Conservation (phyloP, 2,797 vertebrate species). For the Orestias chungarensis region DNA sequence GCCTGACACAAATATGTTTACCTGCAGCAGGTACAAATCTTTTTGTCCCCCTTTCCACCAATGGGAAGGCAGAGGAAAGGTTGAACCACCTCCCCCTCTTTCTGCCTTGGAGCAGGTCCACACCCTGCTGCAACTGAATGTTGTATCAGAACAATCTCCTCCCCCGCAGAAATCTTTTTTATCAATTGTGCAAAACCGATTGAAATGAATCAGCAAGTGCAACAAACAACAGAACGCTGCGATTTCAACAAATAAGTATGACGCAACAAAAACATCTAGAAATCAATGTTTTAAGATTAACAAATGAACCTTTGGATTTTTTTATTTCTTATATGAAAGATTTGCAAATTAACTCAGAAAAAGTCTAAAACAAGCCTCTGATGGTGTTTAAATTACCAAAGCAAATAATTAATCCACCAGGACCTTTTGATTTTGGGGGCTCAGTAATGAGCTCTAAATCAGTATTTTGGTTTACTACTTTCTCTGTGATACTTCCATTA, state of each 20-base stretch:
- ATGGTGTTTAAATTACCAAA: background rate
- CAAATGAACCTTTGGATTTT: background rate
- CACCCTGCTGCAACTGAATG: slow-evolving; percentile 63
- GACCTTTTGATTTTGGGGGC: slow-evolving; percentile 38
- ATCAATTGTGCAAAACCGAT: slow-evolving; percentile 35
- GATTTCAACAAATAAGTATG: slow-evolving; percentile 19
- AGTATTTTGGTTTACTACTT: slow-evolving; percentile 45
- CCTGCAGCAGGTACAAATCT: slow-evolving; percentile 77
- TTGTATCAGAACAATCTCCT: slow-evolving; percentile 31
- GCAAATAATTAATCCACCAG: slow-evolving; percentile 39
- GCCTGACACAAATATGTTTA: slow-evolving; percentile 80
- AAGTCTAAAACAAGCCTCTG: background rate
- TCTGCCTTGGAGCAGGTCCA: slow-evolving; percentile 56
- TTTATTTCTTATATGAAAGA: background rate
- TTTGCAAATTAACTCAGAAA: background rate
- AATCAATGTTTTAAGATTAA: background rate
- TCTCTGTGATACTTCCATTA: slow-evolving; percentile 42
- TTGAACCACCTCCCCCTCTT: slow-evolving; percentile 66
- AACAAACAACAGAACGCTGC: slow-evolving; percentile 16
- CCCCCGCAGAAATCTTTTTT: slow-evolving; percentile 31
- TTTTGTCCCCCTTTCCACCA: slow-evolving; percentile 83
- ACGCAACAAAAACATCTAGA: background rate
- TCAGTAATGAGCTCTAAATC: slow-evolving; percentile 33
- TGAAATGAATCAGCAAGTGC: slow-evolving; percentile 20
- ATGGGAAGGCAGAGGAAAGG: slow-evolving; percentile 67